These are phyloP conservation scores for Porites cylindrica DNA, from an alignment of 92 coral and sea anemone genomes.

Conservation along the genomic window DNA sequence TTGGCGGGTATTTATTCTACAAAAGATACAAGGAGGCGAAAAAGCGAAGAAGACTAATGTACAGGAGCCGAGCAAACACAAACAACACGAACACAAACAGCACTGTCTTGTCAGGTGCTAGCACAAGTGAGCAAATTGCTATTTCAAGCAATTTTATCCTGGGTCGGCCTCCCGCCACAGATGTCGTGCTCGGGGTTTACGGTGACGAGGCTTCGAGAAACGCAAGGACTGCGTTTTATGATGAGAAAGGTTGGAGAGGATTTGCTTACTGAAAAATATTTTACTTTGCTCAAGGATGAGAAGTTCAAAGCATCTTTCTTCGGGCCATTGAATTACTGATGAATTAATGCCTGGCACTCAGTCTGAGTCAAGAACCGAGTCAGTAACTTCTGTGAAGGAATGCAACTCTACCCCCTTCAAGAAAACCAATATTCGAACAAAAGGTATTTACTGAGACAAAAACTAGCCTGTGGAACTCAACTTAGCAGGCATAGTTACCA, in stretches of 20 bases:
- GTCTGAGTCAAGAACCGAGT: no score
- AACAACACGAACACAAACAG: constrained; percentile 39
- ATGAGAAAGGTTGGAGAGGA: constrained; percentile 70
- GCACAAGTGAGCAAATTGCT: constrained; percentile 13
- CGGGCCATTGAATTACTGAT: no score
- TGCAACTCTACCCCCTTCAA: no score
- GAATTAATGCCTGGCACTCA: no score
- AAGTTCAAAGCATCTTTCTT: not conserved
- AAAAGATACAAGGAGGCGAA: constrained; percentile 47
- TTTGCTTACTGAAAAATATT: constrained; percentile 49
- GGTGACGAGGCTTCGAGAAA: constrained; percentile 64
- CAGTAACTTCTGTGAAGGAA: no score
- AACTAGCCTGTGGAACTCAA: no score
- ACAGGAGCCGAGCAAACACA: constrained; percentile 36
- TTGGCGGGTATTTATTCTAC: constrained; percentile 43
- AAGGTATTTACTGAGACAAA: no score
- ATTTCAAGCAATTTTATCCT: constrained; percentile 44
- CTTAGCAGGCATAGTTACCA: no score
- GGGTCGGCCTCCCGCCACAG: constrained; percentile 69
- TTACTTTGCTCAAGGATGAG: not conserved
- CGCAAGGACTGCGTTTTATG: constrained; percentile 63
- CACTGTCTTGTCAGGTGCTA: constrained; percentile 28
- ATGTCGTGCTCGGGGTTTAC: constrained; percentile 66
- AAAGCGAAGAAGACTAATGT: constrained; percentile 17
- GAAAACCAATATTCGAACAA: no score